Conservation (phyloP, 2,113 vertebrate genomes). For the Labeo catla region DNA sequence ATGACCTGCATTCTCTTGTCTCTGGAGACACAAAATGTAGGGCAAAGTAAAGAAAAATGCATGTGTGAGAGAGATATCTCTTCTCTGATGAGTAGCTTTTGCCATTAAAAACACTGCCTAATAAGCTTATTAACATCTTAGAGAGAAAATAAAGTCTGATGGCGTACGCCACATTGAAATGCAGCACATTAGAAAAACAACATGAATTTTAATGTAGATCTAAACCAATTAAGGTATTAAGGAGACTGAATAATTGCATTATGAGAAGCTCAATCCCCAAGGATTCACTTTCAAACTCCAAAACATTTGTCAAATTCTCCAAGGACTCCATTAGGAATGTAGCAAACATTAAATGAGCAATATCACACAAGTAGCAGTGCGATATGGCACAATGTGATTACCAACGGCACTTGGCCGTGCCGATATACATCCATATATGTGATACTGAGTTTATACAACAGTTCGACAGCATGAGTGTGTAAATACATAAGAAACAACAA, state of each 20-base stretch:
- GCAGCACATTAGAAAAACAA: constrained; percentile 66
- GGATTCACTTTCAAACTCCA: constrained; percentile 59
- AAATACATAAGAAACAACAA: too few relatives aligned
- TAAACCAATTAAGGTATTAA: constrained; percentile 70
- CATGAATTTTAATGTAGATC: constrained; percentile 66
- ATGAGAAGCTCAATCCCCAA: constrained; percentile 56
- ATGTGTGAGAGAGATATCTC: neutral
- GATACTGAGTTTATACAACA: too few relatives aligned
- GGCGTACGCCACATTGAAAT: constrained; percentile 73
- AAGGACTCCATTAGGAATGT: constrained; percentile 1
- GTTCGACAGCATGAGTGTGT: too few relatives aligned
- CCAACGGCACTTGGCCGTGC: too few relatives aligned
- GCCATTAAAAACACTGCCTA: constrained; percentile 64
- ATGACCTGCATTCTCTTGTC: constrained; percentile 22
- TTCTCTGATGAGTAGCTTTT: constrained; percentile 45
- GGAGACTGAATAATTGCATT: constrained; percentile 68
- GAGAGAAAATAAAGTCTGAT: constrained; percentile 64
- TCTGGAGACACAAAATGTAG: constrained; percentile 25
- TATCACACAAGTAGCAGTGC: too few relatives aligned
- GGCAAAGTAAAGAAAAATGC: neutral
- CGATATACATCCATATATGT: too few relatives aligned
- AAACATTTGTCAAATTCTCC: constrained; percentile 45
- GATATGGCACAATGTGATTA: too few relatives aligned
- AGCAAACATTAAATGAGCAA: constrained; percentile 10
- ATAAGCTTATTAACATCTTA: constrained; percentile 74